Percentiles rank a stretch among this genome's conserved stretches.
These are phyloP conservation scores for Leptinotarsa peninsularis DNA, from an alignment of 2,888 invertebrate genomes.

Conservation along the genomic window DNA sequence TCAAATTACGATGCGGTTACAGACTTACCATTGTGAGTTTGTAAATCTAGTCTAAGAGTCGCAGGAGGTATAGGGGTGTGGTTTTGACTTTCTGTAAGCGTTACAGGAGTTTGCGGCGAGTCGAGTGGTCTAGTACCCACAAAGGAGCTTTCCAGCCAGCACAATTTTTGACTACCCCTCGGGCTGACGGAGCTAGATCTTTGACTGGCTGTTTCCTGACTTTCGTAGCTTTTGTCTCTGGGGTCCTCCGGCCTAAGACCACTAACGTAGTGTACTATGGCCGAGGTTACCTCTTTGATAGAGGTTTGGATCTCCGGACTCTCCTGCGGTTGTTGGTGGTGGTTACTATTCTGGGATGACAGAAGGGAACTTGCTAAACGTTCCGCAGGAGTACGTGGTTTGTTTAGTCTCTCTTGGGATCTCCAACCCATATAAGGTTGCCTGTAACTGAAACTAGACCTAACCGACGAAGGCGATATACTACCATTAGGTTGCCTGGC, in stretches of 20 bases:
- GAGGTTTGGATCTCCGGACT: conserved; percentile 82
- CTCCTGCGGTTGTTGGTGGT: conserved; percentile 55
- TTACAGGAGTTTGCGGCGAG: conserved; percentile 82
- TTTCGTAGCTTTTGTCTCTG: conserved; percentile 52
- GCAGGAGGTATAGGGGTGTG: conserved; percentile 62
- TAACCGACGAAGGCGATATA: conserved; percentile 74
- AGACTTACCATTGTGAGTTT: conserved; percentile 68
- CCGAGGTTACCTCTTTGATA: conserved; percentile 92
- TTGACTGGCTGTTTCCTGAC: conserved; percentile 59
- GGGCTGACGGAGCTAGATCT: conserved; percentile 64
- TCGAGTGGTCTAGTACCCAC: conserved; percentile 87
- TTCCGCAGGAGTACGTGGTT: conserved; percentile 87
- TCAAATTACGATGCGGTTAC: conserved; percentile 56
- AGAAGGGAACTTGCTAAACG: conserved; percentile 78
- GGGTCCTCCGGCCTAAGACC: conserved; percentile 72
- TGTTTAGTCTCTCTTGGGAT: conserved; percentile 83
- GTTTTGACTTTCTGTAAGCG: conserved; percentile 62
- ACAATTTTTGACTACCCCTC: conserved; percentile 78
- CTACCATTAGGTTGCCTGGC: conserved; percentile 74
- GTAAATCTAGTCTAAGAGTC: conserved; percentile 69
- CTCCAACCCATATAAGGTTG: conserved; percentile 93
- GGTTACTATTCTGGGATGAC: conserved; percentile 63
- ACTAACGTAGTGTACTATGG: conserved; percentile 91
- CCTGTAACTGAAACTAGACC: conserved; percentile 84
- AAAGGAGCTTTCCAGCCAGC: conserved; percentile 94